These are phyloP conservation scores for Zonotrichia albicollis DNA, from an alignment of 2,797 vertebrate species.

Conservation along the genomic window DNA sequence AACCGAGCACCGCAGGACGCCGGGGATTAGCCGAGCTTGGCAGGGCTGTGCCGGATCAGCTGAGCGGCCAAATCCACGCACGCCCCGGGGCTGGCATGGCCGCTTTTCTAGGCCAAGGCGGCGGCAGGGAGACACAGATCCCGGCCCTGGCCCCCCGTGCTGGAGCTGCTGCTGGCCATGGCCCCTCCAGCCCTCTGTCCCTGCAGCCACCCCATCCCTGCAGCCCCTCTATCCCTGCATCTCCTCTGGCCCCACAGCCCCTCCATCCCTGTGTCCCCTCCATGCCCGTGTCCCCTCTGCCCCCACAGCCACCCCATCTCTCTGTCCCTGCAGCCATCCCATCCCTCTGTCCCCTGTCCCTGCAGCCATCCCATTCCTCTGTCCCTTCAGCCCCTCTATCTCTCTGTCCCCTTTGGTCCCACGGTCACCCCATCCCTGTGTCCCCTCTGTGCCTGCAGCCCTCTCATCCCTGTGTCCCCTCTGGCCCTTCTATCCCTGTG, in stretches of 20 bases:
- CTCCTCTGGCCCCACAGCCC: no score
- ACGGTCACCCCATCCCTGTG: background rate
- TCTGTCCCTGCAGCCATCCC: background rate
- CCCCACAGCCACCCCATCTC: no score
- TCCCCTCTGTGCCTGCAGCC: no score
- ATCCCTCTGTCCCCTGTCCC: background rate
- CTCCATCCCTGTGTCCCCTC: no score
- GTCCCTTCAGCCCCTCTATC: background rate
- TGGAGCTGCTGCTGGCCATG: rapidly evolving
- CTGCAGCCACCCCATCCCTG: background rate
- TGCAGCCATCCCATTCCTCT: no score
- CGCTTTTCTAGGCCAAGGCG: background rate
- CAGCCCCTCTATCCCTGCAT: background rate
- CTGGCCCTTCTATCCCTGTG: no score
- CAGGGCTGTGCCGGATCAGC: constrained; percentile 24
- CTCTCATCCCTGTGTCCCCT: no score
- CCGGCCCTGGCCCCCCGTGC: rapidly evolving
- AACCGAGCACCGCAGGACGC: background rate
- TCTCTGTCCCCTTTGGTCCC: no score
- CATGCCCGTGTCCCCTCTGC: no score
- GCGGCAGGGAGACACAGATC: rapidly evolving
- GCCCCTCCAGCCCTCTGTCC: background rate
- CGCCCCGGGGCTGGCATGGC: background rate
- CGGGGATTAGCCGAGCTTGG: constrained; percentile 44
- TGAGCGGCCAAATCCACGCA: constrained; percentile 43